phyloP scores from a whole-genome alignment of 2,797 vertebrate genomes.

The Alauda arvensis region DNA sequence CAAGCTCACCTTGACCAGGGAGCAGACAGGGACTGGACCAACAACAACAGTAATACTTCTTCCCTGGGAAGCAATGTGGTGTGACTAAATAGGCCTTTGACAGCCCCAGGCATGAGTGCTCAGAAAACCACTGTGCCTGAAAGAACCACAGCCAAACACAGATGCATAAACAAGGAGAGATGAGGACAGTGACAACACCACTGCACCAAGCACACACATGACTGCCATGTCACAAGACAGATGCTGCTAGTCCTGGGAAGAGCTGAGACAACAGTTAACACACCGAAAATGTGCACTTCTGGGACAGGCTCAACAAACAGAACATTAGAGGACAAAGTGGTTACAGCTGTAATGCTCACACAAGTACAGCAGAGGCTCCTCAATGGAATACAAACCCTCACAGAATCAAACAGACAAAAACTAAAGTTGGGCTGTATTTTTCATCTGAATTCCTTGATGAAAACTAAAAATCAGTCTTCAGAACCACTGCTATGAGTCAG shows the following conservation, averaged over 20 bases:
- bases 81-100: background rate
- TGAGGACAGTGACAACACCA: background rate
- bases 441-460: background rate
- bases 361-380: background rate
- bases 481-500: background rate
- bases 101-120: background rate
- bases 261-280: background rate
- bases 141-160: background rate
- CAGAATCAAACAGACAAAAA: background rate
- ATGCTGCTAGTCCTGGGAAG: background rate
- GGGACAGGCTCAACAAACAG: background rate
- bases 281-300: fast-evolving
- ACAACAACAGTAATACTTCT: background rate
- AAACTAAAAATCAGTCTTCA: background rate
- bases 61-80: background rate
- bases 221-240: background rate
- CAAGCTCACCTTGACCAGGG: background rate
- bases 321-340: background rate
- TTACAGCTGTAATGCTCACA: background rate
- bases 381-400: background rate
- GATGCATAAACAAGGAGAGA: background rate
- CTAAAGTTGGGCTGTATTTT: background rate
- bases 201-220: fast-evolving
- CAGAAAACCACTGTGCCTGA: background rate
- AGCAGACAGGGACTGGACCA: background rate